A percentile compares a stretch with the other conserved stretches of the same genome.
phyloP scores from a whole-genome alignment of 2,113 vertebrate species.

The Bubalus kerabau region DNA sequence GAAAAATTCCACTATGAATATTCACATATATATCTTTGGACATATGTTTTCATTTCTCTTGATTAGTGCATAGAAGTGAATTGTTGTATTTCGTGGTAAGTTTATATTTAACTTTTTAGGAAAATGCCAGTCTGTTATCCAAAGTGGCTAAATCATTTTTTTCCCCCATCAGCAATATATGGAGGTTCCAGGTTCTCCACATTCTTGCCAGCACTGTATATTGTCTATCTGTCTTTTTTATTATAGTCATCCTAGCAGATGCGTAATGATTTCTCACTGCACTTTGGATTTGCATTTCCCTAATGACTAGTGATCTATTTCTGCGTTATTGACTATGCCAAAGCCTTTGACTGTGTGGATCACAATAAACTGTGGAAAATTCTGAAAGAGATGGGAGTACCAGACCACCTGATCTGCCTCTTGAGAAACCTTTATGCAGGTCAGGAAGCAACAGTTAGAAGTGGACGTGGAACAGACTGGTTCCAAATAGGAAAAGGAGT shows the following conservation, averaged over 20 bases:
- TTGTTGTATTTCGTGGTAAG: not conserved
- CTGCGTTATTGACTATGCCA: too few species aligned
- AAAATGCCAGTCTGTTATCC: not conserved
- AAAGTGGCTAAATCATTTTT: not conserved
- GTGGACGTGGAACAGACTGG: too few species aligned
- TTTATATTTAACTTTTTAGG: not conserved
- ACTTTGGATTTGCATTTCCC: not conserved
- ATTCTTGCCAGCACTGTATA: not conserved
- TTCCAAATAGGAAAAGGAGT: too few species aligned
- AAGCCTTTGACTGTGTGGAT: too few species aligned
- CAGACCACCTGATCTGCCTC: too few species aligned
- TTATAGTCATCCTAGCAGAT: not conserved
- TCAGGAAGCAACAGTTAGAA: too few species aligned
- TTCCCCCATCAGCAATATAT: not conserved
- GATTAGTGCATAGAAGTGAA: not conserved
- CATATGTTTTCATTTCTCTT: not conserved
- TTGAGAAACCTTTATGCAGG: too few species aligned
- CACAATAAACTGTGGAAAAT: too few species aligned
- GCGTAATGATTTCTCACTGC: not conserved
- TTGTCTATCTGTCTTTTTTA: not conserved
- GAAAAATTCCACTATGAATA: not conserved
- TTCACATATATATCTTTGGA: not conserved
- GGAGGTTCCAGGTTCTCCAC: not conserved
- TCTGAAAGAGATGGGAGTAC: too few species aligned
- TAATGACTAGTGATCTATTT: too few species aligned